Evolutionary conservation across 1,140 invertebrate genomes (phyloP), one percentile per base, ranked within the genome.

Genomic region (Dolichoris vasculosae): DNA sequence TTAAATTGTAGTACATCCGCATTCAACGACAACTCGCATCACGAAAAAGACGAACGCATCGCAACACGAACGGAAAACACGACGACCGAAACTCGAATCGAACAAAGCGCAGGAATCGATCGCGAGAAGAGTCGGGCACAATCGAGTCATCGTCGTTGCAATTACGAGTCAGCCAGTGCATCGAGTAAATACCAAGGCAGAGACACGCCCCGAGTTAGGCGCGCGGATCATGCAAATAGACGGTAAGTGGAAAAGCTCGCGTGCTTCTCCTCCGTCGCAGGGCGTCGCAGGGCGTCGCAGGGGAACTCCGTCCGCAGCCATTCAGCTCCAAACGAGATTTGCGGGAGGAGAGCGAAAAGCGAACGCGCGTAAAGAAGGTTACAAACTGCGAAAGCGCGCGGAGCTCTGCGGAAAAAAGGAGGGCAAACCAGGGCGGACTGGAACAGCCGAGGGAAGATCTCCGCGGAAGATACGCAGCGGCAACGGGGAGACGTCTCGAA

Each of bases 181-280:
- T 59, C 7, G 23, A 59, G 55, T 26, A 26, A 38, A 38, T 35
- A 23, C 32, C 17, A 38, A 38, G 67, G 13, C 20, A 32, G 55
- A 67, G 63, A 64, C 59, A 67, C 59, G 32, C 77, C 38, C 59
- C 40, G 59, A 59, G 67, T 80, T 67, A 82, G 55, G 55, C 78
- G 78, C 26, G 26, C 46, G 77, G 83, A 79, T 84, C 71, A 71
- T 79, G 83, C 76, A 79, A 84, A 84, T 78, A 79, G 83, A 78
- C 79, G 82, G 48, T 17, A 51, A 64, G 40, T 64, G 78, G 63
- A 2, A 51, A 64, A 51, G 43, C 63, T 35, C 38, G 40, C 35
- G 32, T 40, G 51, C 11, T 17, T 46, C 51, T 51, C 32, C 59
- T 38, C n/a, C 78, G 32, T 63, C 11, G 38, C 9, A 20, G 38